Percentiles rank a stretch among this genome's conserved stretches.
These are phyloP conservation scores for Cheilosia grossa DNA, from an alignment of 2,888 invertebrate species.

Conservation along the genomic window DNA sequence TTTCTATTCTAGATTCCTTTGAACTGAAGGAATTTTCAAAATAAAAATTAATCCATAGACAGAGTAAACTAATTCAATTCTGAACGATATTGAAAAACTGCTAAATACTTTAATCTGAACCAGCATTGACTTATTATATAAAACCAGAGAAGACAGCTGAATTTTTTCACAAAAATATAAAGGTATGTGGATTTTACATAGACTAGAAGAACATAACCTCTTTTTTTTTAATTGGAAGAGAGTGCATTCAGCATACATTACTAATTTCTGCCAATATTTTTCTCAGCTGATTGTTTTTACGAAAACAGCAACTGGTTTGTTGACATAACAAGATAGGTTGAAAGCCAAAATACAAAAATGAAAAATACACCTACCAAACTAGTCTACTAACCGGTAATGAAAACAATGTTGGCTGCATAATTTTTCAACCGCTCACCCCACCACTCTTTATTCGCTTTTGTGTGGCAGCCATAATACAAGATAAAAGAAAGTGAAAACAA, in stretches of 20 bases:
- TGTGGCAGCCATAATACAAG: conserved; percentile 1
- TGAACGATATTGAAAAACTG: too few relatives aligned
- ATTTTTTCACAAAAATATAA: not conserved
- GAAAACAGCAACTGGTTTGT: conserved; percentile 13
- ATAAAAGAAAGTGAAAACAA: conserved; percentile 33
- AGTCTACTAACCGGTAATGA: not conserved
- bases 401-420: not conserved
- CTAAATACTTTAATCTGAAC: too few relatives aligned
- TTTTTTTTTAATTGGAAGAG: not conserved
- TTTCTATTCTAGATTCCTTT: not conserved
- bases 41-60: not conserved
- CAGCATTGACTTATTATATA: too few relatives aligned
- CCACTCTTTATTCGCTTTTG: not conserved
- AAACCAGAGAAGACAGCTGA: too few relatives aligned
- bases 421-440: not conserved
- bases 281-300: not conserved
- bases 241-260: not conserved
- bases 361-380: not conserved
- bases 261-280: not conserved
- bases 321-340: not conserved
- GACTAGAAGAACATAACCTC: not conserved
- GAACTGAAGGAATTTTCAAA: not conserved
- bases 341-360: not conserved
- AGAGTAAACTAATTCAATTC: not conserved
- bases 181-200: not conserved